These are phyloP conservation scores for Drosophila bocki DNA, from an alignment of 1,140 invertebrate species.

Conservation along the genomic window DNA sequence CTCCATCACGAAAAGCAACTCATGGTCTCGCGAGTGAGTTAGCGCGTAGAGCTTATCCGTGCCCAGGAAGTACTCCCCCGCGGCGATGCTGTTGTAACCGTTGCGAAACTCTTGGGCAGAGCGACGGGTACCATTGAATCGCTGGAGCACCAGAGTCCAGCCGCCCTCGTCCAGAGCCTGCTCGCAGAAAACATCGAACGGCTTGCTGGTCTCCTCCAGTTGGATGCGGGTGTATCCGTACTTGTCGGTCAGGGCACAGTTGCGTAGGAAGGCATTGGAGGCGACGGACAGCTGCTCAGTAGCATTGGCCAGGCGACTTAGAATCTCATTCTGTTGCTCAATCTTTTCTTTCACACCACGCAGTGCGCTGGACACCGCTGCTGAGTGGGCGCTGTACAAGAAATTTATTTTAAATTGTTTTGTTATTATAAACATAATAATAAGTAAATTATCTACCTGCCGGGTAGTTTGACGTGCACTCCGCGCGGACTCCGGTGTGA, in stretches of 20 bases:
- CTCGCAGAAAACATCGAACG: constrained; percentile 46
- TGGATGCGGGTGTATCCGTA: constrained; percentile 41
- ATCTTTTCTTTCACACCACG: constrained; percentile 27
- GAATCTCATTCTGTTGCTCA: constrained; percentile 25
- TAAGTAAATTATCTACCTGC: background rate
- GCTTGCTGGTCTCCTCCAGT: constrained; percentile 25
- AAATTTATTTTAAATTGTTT: background rate
- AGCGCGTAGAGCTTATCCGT: constrained; percentile 42
- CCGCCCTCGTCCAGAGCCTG: constrained; percentile 32
- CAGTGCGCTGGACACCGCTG: constrained; percentile 13
- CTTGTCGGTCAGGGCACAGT: constrained; percentile 34
- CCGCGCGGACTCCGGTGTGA: background rate
- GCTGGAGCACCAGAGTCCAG: constrained; percentile 38
- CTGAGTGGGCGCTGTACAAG: background rate
- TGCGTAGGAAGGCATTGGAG: constrained; percentile 1
- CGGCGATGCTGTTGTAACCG: constrained; percentile 39
- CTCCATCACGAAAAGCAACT: constrained; percentile 43
- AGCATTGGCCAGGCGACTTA: constrained; percentile 25
- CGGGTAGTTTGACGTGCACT: constrained; percentile 26
- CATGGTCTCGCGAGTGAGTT: constrained; percentile 37
- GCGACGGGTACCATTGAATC: constrained; percentile 36
- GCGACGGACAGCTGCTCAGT: constrained; percentile 14
- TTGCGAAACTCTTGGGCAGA: constrained; percentile 24
- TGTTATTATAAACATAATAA: background rate
- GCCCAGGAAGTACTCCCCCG: constrained; percentile 41